Conservation (phyloP, 2,888 invertebrate species). For the Rhagium mordax region DNA sequence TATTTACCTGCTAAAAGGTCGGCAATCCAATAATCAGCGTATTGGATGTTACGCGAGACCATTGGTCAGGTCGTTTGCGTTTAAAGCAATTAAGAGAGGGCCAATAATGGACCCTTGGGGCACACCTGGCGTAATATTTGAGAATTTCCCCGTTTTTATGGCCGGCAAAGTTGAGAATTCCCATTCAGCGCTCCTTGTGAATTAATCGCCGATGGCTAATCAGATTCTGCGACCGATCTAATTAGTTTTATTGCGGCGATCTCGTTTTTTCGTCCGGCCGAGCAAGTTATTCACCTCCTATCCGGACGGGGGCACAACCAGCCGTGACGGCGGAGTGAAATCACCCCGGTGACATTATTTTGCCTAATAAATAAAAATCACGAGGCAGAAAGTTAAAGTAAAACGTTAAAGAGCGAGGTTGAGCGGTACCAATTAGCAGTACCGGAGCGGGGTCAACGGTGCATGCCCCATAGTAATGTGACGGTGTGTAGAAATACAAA, state of each 20-base stretch:
- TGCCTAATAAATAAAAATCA: neutral
- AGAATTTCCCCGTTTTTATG: too few species aligned
- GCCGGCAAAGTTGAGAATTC: neutral
- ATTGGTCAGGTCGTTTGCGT: too few species aligned
- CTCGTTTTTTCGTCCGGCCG: neutral
- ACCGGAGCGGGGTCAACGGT: constrained; percentile 51
- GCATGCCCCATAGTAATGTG: constrained; percentile 59
- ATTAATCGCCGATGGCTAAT: too few species aligned
- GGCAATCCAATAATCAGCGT: too few species aligned
- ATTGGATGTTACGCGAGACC: too few species aligned
- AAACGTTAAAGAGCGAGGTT: neutral
- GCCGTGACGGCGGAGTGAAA: neutral
- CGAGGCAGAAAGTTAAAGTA: neutral
- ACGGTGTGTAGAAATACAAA: constrained; percentile 12
- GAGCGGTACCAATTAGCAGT: constrained; percentile 13
- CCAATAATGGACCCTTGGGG: too few species aligned
- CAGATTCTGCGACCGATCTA: too few species aligned
- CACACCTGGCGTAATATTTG: too few species aligned
- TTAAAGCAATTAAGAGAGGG: too few species aligned
- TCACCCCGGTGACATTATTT: neutral
- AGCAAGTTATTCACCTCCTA: neutral
- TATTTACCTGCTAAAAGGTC: too few species aligned
- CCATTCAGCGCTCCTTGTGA: too few species aligned
- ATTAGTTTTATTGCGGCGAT: too few species aligned
- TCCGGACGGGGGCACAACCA: neutral